Evolutionary conservation across 2,888 invertebrate genomes (phyloP), one percentile per base, ranked within the genome.

Genomic region (Sminthurinus aureus): DNA sequence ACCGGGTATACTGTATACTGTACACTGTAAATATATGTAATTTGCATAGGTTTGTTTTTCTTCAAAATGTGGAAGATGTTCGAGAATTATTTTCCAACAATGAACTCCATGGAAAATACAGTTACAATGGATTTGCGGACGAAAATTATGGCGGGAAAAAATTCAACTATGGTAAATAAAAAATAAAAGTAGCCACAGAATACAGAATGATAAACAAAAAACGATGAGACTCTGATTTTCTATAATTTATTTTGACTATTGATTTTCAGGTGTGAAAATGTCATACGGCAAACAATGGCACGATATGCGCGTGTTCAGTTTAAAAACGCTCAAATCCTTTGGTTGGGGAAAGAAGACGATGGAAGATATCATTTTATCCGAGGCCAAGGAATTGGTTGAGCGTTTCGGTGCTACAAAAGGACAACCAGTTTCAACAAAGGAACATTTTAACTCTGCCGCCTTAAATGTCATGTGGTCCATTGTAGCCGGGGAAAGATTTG

Each of bases 391-490:
- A 0, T 20, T 78, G n/a, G 24, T 78, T 20, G 26, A 78, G 15
- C 6, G n/a, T 15, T 38, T 78, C n/a, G 12, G 24, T 20, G 18
- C 15, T 20, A 20, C 66, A 3, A 52, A 58, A 12, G 64, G 64
- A 13, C 20, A 78, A 24, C 64, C 78, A 20, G 66, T 78, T 22
- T 66, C 66, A 15, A 78, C 78, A 0, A 13, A 22, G 4, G 13
- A 78, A 2, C 18, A 11, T 18, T 78, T 78, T 24, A 78, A 78
- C n/a, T 26, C 66, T 0, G 24, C 78, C n/a, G 78, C 24, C 12
- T 22, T 78, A 20, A 78, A 78, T 18, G 78, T 78, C n/a, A 13
- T 78, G 2, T 78, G 78, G 78, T 66, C 78, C 64, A 64, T 78
- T 24, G 78, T 78, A 9, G 78, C 78, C 0, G 78, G 78, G 9